Conservation (phyloP, 37 sponge, comb jelly and placozoan genomes). For the Diacarnus erythraeanus region DNA sequence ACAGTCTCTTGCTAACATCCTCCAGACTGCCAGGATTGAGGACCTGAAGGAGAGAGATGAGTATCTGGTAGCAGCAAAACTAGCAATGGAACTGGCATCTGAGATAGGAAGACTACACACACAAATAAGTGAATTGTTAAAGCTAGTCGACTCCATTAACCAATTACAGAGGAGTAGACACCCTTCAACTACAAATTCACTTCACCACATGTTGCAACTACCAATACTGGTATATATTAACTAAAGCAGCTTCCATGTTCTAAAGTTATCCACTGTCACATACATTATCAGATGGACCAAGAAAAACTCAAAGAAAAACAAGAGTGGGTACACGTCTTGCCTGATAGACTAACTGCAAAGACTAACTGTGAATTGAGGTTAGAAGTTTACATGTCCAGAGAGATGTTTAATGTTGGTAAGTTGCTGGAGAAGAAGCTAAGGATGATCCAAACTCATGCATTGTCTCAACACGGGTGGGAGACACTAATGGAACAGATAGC, state of each 20-base stretch:
- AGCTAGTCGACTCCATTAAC: constrained; percentile 22
- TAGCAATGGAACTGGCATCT: constrained; percentile 23
- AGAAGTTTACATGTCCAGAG: constrained; percentile 22
- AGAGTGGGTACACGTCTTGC: constrained; percentile 54
- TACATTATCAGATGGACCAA: not conserved
- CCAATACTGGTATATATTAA: not conserved
- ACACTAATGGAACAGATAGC: constrained; percentile 43
- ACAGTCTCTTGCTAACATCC: constrained; percentile 26
- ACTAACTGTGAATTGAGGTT: constrained; percentile 69
- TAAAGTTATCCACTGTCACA: not conserved
- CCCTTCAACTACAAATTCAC: constrained; percentile 28
- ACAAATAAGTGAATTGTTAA: constrained; percentile 25
- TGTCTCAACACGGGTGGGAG: constrained; percentile 8
- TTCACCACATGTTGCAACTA: constrained; percentile 66
- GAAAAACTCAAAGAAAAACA: constrained; percentile 20
- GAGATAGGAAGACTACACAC: constrained; percentile 1
- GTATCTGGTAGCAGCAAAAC: constrained; percentile 7
- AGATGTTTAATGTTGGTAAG: not conserved
- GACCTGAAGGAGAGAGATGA: constrained; percentile 56
- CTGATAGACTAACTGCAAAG: constrained; percentile 64
- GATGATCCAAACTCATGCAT: not conserved
- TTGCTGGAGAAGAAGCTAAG: constrained; percentile 5
- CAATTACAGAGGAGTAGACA: not conserved
- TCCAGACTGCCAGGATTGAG: constrained; percentile 37
- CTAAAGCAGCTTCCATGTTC: not conserved